These are phyloP conservation scores for Margarornis squamiger DNA, from an alignment of 2,797 vertebrate genomes.

Conservation along the genomic window DNA sequence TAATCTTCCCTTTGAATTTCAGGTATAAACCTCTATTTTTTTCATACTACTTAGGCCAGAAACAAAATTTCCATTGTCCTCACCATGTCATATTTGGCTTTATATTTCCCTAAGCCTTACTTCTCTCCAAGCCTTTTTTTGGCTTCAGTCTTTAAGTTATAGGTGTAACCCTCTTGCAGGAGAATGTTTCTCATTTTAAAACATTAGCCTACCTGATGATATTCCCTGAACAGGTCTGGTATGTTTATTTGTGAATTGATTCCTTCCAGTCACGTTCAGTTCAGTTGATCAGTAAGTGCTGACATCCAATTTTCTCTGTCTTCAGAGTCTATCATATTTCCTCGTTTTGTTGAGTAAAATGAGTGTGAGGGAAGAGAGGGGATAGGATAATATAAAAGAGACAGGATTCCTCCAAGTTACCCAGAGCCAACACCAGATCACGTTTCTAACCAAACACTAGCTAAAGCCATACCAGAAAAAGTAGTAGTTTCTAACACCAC, in stretches of 20 bases:
- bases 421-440: conserved; percentile 23
- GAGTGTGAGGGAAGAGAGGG: background rate
- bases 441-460: conserved; percentile 56
- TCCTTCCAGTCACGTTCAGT: conserved; percentile 17
- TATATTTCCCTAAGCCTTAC: background rate
- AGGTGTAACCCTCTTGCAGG: background rate
- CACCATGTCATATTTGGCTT: background rate
- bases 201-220: background rate
- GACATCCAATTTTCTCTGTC: conserved; percentile 24
- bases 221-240: background rate
- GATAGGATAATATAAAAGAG: background rate
- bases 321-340: conserved; percentile 32
- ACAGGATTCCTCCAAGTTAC: background rate
- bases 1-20: background rate
- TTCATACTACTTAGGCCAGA: background rate
- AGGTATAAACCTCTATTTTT: background rate
- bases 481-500: conserved; percentile 26
- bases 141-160: background rate
- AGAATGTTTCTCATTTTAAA: background rate
- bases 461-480: conserved; percentile 9
- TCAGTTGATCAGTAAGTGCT: conserved; percentile 1
- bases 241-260: conserved; percentile 8
- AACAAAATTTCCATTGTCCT: background rate
- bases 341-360: background rate
- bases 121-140: background rate